Evolutionary conservation across 2,888 invertebrate species (phyloP), one percentile per base, ranked within the genome.

Genomic region (Agapetus fuscipes): DNA sequence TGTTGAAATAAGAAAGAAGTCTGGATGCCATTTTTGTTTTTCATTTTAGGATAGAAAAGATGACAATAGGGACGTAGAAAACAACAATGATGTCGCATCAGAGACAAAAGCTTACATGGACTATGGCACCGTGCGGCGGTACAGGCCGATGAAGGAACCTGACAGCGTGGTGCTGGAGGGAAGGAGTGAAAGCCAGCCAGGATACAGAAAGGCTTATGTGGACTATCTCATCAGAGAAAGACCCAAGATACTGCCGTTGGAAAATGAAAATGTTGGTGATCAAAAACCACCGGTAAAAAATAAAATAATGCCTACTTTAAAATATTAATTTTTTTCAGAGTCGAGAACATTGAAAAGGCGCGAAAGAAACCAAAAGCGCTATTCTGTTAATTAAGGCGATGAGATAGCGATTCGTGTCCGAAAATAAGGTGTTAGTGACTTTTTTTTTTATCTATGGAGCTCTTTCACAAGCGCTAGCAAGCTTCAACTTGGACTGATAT

Each of bases 171-270:
- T 17, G n/a, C 24, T 20, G 4, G 59, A 56, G 13, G 45, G 41
- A 48, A 49, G 51, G 10, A 57, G 60, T 35, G 58, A 60, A 48
- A 60, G 59, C 41, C 60, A 59, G 46, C 69, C 69, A 1, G 71
- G 71, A 51, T 71, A 71, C 43, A 57, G 64, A 32, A 64, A 59
- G 46, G 66, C 67, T 12, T 61, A 54, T 52, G 58, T 52, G 48
- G 66, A 56, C 57, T 67, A 50, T 53, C 60, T 53, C 55, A 64
- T 57, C 52, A 61, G 58, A 37, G 61, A 61, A 43, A 53, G 50
- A 44, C 45, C n/a, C n/a, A n/a, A n/a, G n/a, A n/a, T n/a, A n/a
- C n/a, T n/a, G n/a, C n/a, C n/a, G n/a, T n/a, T n/a, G n/a, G n/a
- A n/a, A n/a, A n/a, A n/a, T n/a, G n/a, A n/a, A n/a, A n/a, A n/a